phyloP scores from a whole-genome alignment of 2,888 invertebrate genomes.

The Trissoscelio sp. region DNA sequence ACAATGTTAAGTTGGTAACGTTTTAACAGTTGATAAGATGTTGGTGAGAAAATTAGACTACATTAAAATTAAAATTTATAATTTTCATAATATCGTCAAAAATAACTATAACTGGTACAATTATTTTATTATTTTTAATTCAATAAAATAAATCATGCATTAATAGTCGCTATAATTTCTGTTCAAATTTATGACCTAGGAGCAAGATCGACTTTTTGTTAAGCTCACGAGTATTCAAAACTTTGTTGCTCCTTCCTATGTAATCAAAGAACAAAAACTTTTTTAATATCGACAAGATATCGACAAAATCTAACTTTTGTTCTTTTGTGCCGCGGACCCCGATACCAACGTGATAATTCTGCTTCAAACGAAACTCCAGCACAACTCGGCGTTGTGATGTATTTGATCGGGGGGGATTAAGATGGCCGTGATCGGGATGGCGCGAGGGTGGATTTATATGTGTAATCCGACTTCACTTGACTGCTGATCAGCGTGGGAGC shows the following conservation, averaged over 20 bases:
- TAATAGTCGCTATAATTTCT: too few relatives aligned
- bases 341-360: slow-evolving; percentile 67
- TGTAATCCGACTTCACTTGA: slow-evolving; percentile 81
- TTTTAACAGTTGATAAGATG: too few relatives aligned
- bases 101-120: too few relatives aligned
- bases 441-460: slow-evolving; percentile 78
- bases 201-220: not conserved
- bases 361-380: slow-evolving; percentile 53
- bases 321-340: slow-evolving; percentile 49
- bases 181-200: too few relatives aligned
- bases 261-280: slow-evolving; percentile 41
- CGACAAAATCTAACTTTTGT: slow-evolving; percentile 43
- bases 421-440: slow-evolving; percentile 68
- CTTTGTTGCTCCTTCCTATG: slow-evolving; percentile 13
- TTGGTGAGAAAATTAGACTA: too few relatives aligned
- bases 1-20: too few relatives aligned
- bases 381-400: slow-evolving; percentile 36
- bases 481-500: slow-evolving; percentile 83
- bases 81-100: too few relatives aligned
- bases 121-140: too few relatives aligned
- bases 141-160: too few relatives aligned
- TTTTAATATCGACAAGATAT: slow-evolving; percentile 46
- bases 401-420: slow-evolving; percentile 66
- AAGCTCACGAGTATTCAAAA: too few relatives aligned
- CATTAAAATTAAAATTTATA: too few relatives aligned